Percentiles rank a stretch among this genome's conserved stretches.
These are phyloP conservation scores for Seriola rivoliana DNA, from an alignment of 2,113 vertebrate genomes.

Conservation along the genomic window DNA sequence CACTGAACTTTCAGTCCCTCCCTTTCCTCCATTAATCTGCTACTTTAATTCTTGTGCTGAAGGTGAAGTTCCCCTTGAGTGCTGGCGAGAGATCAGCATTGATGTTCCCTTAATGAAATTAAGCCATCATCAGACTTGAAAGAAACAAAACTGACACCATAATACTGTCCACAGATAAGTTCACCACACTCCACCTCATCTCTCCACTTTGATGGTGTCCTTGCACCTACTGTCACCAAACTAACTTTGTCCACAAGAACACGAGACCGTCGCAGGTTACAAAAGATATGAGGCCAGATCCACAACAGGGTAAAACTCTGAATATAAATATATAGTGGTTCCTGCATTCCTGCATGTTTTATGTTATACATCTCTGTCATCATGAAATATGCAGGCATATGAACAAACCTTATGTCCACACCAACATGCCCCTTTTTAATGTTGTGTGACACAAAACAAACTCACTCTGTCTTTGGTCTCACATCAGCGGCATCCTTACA, in stretches of 20 bases:
- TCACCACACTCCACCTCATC: slow-evolving; percentile 13
- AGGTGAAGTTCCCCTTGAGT: slow-evolving; percentile 60
- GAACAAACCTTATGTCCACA: background rate
- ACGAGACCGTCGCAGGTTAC: background rate
- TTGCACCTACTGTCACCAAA: slow-evolving; percentile 11
- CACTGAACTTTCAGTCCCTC: slow-evolving; percentile 44
- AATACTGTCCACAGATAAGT: slow-evolving; percentile 26
- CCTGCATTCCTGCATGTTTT: background rate
- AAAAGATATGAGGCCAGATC: slow-evolving; percentile 21
- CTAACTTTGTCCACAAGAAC: background rate
- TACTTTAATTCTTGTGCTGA: slow-evolving; percentile 42
- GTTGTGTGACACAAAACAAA: background rate
- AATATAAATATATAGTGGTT: background rate
- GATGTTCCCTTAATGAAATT: slow-evolving; percentile 53
- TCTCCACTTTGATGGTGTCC: slow-evolving; percentile 26
- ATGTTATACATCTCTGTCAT: background rate
- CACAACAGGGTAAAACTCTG: background rate
- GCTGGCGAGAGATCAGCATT: slow-evolving; percentile 49
- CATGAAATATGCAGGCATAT: slow-evolving; percentile 3
- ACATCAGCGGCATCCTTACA: background rate
- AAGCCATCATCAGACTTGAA: slow-evolving; percentile 46
- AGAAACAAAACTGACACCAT: slow-evolving; percentile 40
- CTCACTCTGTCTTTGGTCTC: background rate
- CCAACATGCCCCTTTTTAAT: background rate
- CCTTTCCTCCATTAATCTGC: slow-evolving; percentile 37